Conservation (phyloP, 2,888 invertebrate species). For the Ornithoptera alexandrae region DNA sequence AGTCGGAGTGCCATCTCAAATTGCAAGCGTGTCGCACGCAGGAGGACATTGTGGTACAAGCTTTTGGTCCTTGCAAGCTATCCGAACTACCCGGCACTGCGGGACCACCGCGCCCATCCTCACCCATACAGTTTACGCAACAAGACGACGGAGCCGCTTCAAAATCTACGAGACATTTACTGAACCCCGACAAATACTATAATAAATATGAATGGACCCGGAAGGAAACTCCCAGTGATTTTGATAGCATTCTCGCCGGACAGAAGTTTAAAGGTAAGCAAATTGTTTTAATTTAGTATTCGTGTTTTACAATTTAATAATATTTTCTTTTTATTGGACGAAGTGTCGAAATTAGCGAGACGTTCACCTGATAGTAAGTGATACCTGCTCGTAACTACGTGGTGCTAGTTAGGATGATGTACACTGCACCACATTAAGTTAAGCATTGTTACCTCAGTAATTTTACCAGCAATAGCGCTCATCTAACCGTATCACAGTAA, state of each 20-base stretch:
- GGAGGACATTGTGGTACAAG: constrained; percentile 87
- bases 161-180: constrained; percentile 89
- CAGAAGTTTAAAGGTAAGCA: constrained; percentile 70
- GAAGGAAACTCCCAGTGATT: constrained; percentile 76
- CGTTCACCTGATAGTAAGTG: no score
- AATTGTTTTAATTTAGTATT: constrained; percentile 1
- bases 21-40: constrained; percentile 91
- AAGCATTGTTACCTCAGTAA: no score
- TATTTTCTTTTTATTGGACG: no score
- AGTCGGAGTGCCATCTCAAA: constrained; percentile 90
- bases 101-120: constrained; percentile 87
- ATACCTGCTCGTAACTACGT: no score
- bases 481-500: no score
- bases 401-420: no score
- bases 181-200: constrained; percentile 85
- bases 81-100: constrained; percentile 86
- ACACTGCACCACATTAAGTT: no score
- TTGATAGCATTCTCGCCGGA: constrained; percentile 62
- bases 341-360: no score
- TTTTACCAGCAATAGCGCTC: no score
- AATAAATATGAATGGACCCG: constrained; percentile 81
- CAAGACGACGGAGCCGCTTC: constrained; percentile 88
- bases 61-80: constrained; percentile 87
- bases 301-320: no score
- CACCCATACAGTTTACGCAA: constrained; percentile 88